These are phyloP conservation scores for Microhierax caerulescens DNA, from an alignment of 2,797 vertebrate genomes.

Conservation along the genomic window DNA sequence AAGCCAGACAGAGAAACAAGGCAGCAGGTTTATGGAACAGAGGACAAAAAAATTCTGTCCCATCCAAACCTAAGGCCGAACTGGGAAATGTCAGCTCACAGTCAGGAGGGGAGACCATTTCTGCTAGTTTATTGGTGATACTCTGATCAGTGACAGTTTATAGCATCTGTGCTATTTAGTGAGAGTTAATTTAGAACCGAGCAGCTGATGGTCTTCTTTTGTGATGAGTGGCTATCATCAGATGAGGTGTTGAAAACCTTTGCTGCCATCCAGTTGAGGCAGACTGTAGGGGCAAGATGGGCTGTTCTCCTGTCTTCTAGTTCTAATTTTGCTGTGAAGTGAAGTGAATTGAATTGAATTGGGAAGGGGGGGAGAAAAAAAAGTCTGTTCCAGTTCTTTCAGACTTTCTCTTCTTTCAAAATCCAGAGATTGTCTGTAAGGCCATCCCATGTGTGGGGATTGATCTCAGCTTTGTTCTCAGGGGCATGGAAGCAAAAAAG, in stretches of 20 bases:
- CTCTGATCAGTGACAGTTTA: not conserved
- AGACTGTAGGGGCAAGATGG: not conserved
- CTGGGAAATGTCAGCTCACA: not conserved
- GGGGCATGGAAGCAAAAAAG: not conserved
- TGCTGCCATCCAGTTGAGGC: not conserved
- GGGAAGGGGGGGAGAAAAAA: not conserved
- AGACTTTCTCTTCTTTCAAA: not conserved
- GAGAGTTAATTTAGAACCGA: not conserved
- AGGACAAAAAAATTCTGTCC: not conserved
- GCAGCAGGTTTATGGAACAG: not conserved
- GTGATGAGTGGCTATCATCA: not conserved
- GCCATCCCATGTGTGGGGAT: not conserved
- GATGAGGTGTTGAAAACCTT: not conserved
- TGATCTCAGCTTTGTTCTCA: conserved; percentile 29
- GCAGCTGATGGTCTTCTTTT: not conserved
- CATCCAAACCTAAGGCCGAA: not conserved
- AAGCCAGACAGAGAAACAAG: not conserved
- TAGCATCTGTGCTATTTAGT: not conserved
- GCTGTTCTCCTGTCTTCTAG: not conserved
- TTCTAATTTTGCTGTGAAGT: not conserved
- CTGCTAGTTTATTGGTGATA: not conserved
- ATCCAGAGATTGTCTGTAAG: not conserved
- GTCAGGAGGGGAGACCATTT: not conserved
- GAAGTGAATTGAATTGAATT: not conserved
- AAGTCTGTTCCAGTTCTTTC: not conserved